Conservation (phyloP, 2,113 vertebrate species). For the Elaphurus davidianus region DNA sequence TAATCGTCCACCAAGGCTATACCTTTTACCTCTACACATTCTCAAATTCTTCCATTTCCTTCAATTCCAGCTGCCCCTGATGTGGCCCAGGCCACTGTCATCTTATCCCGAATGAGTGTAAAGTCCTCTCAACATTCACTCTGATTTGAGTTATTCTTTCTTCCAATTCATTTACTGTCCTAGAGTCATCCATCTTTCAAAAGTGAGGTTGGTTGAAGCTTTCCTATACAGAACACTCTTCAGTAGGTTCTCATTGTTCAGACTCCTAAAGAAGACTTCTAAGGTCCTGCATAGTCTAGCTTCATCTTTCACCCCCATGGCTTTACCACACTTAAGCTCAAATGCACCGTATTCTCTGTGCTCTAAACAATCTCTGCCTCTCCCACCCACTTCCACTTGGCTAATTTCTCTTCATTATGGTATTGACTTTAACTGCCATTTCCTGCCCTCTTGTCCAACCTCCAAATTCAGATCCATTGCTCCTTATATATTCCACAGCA, state of each 20-base stretch:
- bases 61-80: background rate
- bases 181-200: background rate
- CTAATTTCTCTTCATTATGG: background rate
- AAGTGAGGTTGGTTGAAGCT: background rate
- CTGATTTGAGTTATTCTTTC: background rate
- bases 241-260: background rate
- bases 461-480: background rate
- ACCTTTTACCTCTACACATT: background rate
- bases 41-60: background rate
- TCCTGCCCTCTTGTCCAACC: background rate
- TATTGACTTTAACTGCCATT: background rate
- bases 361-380: background rate
- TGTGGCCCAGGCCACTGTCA: background rate
- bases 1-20: background rate
- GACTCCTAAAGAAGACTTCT: background rate
- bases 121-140: background rate
- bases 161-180: background rate
- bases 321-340: background rate
- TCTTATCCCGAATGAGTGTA: background rate
- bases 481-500: background rate
- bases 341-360: background rate
- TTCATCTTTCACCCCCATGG: background rate
- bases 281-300: background rate
- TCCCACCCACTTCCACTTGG: background rate
- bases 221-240: background rate